Conservation (phyloP, 2,113 vertebrate genomes). For the Boleophthalmus pectinirostris region DNA sequence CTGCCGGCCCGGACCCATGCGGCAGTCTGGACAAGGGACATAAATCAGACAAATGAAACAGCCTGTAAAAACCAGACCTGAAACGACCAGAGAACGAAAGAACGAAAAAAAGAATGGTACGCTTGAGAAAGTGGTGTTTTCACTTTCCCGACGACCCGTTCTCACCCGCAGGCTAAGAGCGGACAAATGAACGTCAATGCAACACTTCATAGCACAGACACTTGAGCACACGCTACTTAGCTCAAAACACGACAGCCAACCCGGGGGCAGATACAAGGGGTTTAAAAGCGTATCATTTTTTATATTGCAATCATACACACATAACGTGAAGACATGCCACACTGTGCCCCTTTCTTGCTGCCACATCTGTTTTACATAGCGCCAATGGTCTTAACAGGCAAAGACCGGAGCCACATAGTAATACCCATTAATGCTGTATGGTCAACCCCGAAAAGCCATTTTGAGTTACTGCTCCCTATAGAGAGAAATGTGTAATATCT, state of each 20-base stretch:
- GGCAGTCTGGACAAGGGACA: constrained; percentile 71
- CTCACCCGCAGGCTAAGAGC: constrained; percentile 62
- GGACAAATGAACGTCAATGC: constrained; percentile 63
- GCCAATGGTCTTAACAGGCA: constrained; percentile 43
- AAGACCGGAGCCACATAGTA: constrained; percentile 34
- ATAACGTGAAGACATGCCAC: constrained; percentile 66
- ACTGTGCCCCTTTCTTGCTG: constrained; percentile 54
- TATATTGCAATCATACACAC: constrained; percentile 70
- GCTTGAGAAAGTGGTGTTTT: constrained; percentile 75
- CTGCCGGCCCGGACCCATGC: constrained; percentile 62
- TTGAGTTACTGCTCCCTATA: constrained; percentile 18
- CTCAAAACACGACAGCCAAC: constrained; percentile 41
- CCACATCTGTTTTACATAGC: constrained; percentile 71
- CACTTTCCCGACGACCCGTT: constrained; percentile 66
- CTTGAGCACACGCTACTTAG: constrained; percentile 27
- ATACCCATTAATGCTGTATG: constrained; percentile 45
- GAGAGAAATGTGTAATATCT: constrained; percentile 25
- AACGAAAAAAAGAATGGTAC: constrained; percentile 44
- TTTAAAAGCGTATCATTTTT: constrained; percentile 74
- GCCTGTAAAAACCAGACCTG: constrained; percentile 80
- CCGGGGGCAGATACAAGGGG: constrained; percentile 51
- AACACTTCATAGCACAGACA: constrained; percentile 31
- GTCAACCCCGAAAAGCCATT: constrained; percentile 32
- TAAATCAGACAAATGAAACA: constrained; percentile 83
- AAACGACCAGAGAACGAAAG: constrained; percentile 69